Conservation (phyloP, 1,140 invertebrate species). For the Homalodisca vitripennis region DNA sequence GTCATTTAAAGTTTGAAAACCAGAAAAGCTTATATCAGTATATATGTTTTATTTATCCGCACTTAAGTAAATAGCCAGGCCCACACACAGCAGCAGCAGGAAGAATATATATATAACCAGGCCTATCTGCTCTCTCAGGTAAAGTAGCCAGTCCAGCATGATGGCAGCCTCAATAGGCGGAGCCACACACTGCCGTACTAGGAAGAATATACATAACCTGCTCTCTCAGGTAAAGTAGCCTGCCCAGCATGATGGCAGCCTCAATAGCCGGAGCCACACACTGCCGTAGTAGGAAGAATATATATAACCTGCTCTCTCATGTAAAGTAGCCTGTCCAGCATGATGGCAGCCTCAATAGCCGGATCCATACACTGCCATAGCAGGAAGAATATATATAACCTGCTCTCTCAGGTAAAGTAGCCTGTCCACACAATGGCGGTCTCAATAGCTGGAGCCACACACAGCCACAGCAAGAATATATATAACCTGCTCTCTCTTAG, state of each 20-base stretch:
- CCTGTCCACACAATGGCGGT: conserved; percentile 81
- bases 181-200: conserved; percentile 74
- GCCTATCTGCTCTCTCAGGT: conserved; percentile 66
- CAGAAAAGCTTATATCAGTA: too few relatives aligned
- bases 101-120: conserved; percentile 70
- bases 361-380: conserved; percentile 77
- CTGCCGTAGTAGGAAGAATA: conserved; percentile 82
- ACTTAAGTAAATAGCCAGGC: conserved; percentile 78
- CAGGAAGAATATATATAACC: conserved; percentile 80
- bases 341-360: conserved; percentile 78
- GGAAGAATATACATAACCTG: conserved; percentile 79
- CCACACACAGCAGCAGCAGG: conserved; percentile 73
- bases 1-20: too few relatives aligned
- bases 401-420: conserved; percentile 54
- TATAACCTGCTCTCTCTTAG: conserved; percentile 62
- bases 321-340: conserved; percentile 69
- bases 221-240: conserved; percentile 56
- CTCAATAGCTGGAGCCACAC: conserved; percentile 81
- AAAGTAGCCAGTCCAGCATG: conserved; percentile 80
- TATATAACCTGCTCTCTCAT: conserved; percentile 63
- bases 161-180: conserved; percentile 83
- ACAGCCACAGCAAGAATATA: conserved; percentile 75
- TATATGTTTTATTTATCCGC: too few relatives aligned
- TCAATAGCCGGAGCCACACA: conserved; percentile 82
- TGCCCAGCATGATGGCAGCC: conserved; percentile 79